These are phyloP conservation scores for Uromys caudimaculatus DNA, from an alignment of 2,797 vertebrate species.

Conservation along the genomic window DNA sequence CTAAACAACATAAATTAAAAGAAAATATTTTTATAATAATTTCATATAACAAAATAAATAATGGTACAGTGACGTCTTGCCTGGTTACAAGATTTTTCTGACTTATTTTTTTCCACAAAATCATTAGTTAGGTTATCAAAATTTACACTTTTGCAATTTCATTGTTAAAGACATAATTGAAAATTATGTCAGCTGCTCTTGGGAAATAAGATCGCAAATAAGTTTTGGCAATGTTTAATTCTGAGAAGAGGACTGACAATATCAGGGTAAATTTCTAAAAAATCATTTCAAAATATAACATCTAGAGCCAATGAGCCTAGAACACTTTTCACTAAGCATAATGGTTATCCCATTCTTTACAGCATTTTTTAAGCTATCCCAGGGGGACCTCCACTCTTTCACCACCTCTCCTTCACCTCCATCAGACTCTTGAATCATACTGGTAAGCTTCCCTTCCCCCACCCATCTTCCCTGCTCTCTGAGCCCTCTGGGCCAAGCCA, in stretches of 20 bases:
- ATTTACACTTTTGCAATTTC: neutral
- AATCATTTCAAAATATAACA: slow-evolving; percentile 19
- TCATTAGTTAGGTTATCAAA: neutral
- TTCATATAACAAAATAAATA: slow-evolving; percentile 13
- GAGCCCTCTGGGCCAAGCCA: neutral
- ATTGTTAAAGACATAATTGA: neutral
- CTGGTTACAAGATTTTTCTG: slow-evolving; percentile 19
- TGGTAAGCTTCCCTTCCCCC: neutral
- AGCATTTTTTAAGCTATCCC: neutral
- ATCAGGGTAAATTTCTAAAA: slow-evolving; percentile 23
- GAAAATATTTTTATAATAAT: neutral
- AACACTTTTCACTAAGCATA: neutral
- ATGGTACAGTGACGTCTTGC: neutral
- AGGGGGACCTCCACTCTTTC: neutral
- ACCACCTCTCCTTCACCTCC: neutral
- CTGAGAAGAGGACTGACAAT: neutral
- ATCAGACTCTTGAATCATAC: neutral
- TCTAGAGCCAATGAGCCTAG: neutral
- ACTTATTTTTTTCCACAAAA: slow-evolving; percentile 8
- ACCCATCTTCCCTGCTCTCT: neutral
- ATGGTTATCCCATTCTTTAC: neutral
- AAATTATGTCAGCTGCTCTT: slow-evolving; percentile 14
- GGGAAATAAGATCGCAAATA: neutral
- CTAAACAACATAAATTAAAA: neutral
- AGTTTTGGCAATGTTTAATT: slow-evolving; percentile 8